These are phyloP conservation scores for Apamea monoglypha DNA, from an alignment of 2,888 invertebrate species.

Conservation along the genomic window DNA sequence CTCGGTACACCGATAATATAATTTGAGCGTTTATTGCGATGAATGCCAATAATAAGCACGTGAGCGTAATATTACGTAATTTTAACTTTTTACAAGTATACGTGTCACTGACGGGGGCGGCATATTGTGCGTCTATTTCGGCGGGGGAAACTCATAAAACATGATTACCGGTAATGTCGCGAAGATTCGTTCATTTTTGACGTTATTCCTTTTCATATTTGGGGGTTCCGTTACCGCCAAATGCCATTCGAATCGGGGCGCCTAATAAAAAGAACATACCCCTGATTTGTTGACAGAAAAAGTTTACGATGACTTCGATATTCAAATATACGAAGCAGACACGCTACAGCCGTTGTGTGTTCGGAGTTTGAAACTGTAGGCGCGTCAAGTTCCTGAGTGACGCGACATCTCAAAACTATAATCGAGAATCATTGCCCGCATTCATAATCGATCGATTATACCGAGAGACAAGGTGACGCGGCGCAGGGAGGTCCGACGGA, in stretches of 20 bases:
- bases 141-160: conserved; percentile 86
- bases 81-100: conserved; percentile 84
- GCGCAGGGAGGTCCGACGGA: conserved; percentile 86
- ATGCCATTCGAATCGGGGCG: conserved; percentile 62
- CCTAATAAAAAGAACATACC: conserved; percentile 61
- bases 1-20: conserved; percentile 64
- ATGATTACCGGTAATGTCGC: conserved; percentile 85
- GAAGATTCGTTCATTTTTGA: conserved; percentile 80
- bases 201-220: conserved; percentile 74
- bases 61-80: conserved; percentile 76
- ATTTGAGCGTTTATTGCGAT: conserved; percentile 69
- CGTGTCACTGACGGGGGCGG: conserved; percentile 78
- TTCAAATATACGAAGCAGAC: conserved; percentile 53
- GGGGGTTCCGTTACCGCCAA: conserved; percentile 66
- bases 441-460: conserved; percentile 85
- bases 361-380: conserved; percentile 60
- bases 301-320: conserved; percentile 46
- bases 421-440: conserved; percentile 73
- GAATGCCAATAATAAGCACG: conserved; percentile 71
- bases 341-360: conserved; percentile 32
- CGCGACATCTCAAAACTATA: conserved; percentile 70
- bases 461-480: conserved; percentile 77
- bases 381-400: conserved; percentile 67
- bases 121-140: conserved; percentile 80
- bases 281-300: conserved; percentile 56